These are phyloP conservation scores for Diglossa brunneiventris DNA, from an alignment of 2,113 vertebrate species.

Conservation along the genomic window DNA sequence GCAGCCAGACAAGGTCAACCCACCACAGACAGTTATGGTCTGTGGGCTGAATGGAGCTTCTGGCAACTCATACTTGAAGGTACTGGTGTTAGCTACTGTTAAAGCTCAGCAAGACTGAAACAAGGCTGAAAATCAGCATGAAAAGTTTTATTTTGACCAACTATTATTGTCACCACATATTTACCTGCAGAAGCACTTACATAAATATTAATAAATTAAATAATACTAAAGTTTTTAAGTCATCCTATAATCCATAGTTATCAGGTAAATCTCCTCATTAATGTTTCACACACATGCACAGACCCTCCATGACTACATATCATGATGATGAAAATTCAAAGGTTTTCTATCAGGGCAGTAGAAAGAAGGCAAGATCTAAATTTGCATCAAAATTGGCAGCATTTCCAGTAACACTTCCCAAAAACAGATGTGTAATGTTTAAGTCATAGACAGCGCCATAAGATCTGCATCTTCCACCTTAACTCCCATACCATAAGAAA, in stretches of 20 bases:
- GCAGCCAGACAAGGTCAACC: not conserved
- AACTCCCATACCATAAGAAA: not conserved
- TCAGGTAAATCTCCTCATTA: not conserved
- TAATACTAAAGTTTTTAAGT: not conserved
- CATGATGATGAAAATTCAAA: not conserved
- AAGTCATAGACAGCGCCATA: not conserved
- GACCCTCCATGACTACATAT: rapidly evolving
- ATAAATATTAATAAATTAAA: not conserved
- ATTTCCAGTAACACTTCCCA: not conserved
- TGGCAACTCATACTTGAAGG: not conserved
- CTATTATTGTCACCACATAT: not conserved
- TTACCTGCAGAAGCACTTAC: not conserved
- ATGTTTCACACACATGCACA: not conserved
- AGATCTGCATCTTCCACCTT: not conserved
- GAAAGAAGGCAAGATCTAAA: not conserved
- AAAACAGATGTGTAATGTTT: not conserved
- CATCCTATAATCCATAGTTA: not conserved
- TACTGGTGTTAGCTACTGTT: not conserved
- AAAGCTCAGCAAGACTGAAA: not conserved
- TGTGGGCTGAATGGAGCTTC: not conserved
- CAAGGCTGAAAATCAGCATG: not conserved
- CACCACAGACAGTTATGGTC: not conserved
- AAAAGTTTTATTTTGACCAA: not conserved
- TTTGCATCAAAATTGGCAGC: not conserved
- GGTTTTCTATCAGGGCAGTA: not conserved